phyloP scores from a whole-genome alignment of 92 coral and sea anemone genomes.

The Porites divaricata region DNA sequence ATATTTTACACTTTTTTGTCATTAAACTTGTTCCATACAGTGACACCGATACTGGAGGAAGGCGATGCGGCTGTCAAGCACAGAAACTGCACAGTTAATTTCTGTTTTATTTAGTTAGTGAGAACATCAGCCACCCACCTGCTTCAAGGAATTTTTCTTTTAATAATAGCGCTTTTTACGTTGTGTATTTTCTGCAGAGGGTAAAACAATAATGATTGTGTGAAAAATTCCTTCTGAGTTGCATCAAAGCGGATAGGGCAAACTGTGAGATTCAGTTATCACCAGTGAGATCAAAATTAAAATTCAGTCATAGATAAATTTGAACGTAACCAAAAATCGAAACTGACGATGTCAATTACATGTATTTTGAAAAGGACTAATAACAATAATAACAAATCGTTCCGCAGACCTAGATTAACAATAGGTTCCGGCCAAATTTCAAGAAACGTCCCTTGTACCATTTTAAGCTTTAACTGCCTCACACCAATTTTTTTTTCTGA shows the following conservation, averaged over 20 bases:
- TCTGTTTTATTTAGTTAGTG: no score
- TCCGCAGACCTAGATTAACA: not conserved
- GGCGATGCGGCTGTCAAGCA: no score
- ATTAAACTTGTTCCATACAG: no score
- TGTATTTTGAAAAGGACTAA: not conserved
- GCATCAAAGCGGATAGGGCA: not conserved
- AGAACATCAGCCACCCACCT: no score
- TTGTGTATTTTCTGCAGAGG: not conserved
- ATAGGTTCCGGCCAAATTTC: not conserved
- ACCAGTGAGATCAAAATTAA: not conserved
- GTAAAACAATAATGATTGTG: not conserved
- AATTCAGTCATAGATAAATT: constrained; percentile 9
- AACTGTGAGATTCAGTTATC: constrained; percentile 21
- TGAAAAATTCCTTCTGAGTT: not conserved
- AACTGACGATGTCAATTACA: constrained; percentile 8
- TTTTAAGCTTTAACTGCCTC: not conserved
- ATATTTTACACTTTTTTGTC: no score
- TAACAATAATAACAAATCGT: not conserved
- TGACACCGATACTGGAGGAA: no score
- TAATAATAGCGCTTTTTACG: no score
- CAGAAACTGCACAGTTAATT: no score
- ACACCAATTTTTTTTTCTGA: not conserved
- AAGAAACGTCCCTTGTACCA: not conserved
- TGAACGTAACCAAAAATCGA: not conserved
- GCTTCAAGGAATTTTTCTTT: no score